Evolutionary conservation across 2,888 invertebrate species (phyloP).

Genomic region (Frankliniella intonsa): DNA sequence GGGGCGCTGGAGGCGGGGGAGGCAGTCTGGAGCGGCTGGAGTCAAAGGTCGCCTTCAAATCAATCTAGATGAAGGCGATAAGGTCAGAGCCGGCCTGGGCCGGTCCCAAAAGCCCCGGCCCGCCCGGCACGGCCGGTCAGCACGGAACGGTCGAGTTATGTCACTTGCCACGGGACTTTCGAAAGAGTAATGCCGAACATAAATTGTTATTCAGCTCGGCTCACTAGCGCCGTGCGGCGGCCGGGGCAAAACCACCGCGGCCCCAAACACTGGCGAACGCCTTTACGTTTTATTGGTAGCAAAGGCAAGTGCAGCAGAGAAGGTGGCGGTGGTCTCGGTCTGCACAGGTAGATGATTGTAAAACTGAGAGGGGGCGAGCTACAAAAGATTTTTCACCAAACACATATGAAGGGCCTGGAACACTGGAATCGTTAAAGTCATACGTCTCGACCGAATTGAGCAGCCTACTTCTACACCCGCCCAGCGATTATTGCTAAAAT

Average conservation of each 20-base stretch:
- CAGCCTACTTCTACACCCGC: too few species aligned
- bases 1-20: background rate
- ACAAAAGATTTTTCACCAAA: too few species aligned
- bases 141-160: conserved; percentile 6
- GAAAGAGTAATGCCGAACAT: conserved; percentile 20
- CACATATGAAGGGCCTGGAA: too few species aligned
- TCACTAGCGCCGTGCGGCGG: background rate
- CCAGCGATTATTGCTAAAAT: too few species aligned
- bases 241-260: background rate
- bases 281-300: too few species aligned
- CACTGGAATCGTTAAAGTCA: too few species aligned
- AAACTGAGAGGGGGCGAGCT: too few species aligned
- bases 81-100: background rate
- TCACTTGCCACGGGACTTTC: conserved; percentile 22
- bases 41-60: conserved; percentile 19
- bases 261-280: background rate
- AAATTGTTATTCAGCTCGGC: background rate
- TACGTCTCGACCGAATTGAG: too few species aligned
- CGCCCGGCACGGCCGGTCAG: background rate
- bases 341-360: too few species aligned
- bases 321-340: too few species aligned
- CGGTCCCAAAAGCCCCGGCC: background rate
- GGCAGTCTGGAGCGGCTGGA: background rate
- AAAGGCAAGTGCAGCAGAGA: too few species aligned
- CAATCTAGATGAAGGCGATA: conserved; percentile 17